Evolutionary conservation across 2,888 invertebrate genomes (phyloP), one percentile per base, ranked within the genome.

Genomic region (Spicauda simplicius): DNA sequence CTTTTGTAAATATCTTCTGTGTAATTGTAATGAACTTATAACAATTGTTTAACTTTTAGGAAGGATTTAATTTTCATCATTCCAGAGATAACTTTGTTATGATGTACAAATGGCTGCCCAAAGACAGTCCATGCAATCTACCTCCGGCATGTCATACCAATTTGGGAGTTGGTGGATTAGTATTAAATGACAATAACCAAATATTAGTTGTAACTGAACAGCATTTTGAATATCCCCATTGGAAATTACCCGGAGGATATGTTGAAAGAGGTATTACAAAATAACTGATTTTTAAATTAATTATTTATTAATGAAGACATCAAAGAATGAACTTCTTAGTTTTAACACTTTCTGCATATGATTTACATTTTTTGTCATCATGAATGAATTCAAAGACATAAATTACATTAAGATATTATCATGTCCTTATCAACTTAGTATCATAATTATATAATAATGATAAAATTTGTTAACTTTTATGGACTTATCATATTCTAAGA

Each of bases 161-260:
- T 82, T 73, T 94, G 76, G 98, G 98, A 56, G 97, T 97, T 7
- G 98, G 98, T 41, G 98, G 97, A 7, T 94, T 98, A 74, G 97
- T 98, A 8, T 94, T 97, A 0, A 97, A 98, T 85, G 95, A 96
- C 7, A 93, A 95, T 10, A 94, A 96, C 65, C 95, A 98, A 88
- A 88, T 99, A 63, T 91, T 98, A 59, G 96, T 97, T 16, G 96
- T 98, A 0, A 94, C 95, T 74, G 98, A 98, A 81, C 95, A 95
- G 79, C 94, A 94, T 77, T 88, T 91, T 67, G 82, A 90, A 41
- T 79, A 82, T 55, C 90, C 94, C 4, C 94, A 95, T 78, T 98
- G 98, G 98, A 98, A 98, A 90, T 90, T 98, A 8, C 98, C 99
- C 16, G 98, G 99, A 63, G 98, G 98, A 61, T 97, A 97, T 66